Percentiles rank a stretch among this genome's conserved stretches.
phyloP scores from a whole-genome alignment of 2,888 invertebrate species.

The Mechanitis mazaeus region DNA sequence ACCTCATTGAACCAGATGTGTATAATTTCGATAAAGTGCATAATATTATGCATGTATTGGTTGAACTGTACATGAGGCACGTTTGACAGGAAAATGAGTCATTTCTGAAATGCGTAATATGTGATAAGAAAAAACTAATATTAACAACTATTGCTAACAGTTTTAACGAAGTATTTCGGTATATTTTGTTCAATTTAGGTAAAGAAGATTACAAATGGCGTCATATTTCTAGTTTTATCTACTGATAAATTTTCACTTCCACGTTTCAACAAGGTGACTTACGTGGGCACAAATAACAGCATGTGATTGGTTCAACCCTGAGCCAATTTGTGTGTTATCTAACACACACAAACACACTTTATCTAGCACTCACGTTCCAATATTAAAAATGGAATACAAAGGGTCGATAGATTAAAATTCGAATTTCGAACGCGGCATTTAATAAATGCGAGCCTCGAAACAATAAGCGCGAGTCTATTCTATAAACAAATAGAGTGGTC shows the following conservation, averaged over 20 bases:
- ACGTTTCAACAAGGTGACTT: conserved; percentile 22
- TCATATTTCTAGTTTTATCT: conserved; percentile 27
- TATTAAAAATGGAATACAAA: conserved; percentile 27
- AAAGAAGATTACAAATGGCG: conserved; percentile 18
- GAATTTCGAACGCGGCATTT: conserved; percentile 38
- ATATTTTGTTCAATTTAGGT: not conserved
- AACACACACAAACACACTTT: conserved; percentile 21
- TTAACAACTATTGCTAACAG: not conserved
- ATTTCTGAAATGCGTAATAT: conserved; percentile 18
- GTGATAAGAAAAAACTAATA: conserved; percentile 20
- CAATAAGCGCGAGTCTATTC: conserved; percentile 44
- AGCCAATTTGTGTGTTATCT: conserved; percentile 29
- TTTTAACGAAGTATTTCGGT: not conserved
- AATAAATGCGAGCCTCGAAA: conserved; percentile 35
- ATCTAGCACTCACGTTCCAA: conserved; percentile 18
- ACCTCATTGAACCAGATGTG: not conserved
- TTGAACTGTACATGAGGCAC: conserved; percentile 15
- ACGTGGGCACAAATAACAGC: conserved; percentile 24
- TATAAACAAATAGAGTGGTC: conserved; percentile 66
- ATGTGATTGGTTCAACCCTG: conserved; percentile 30
- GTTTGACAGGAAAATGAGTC: conserved; percentile 27
- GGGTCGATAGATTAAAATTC: conserved; percentile 37
- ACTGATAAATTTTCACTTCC: conserved; percentile 30
- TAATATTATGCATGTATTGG: not conserved
- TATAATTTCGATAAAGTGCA: not conserved